Conservation (phyloP, 2,797 vertebrate genomes). For the Pseudomugil gertrudae region DNA sequence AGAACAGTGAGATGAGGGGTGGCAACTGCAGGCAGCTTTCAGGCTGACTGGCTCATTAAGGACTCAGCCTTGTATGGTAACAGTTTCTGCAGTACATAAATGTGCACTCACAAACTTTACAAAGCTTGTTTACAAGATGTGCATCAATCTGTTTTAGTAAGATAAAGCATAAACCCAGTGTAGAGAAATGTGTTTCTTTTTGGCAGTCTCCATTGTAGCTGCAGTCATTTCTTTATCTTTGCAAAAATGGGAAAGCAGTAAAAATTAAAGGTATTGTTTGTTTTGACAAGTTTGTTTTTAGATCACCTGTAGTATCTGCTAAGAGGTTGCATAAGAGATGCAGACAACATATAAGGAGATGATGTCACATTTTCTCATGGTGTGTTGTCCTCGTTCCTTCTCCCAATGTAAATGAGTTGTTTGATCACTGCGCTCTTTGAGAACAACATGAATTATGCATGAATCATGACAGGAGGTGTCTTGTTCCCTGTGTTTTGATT, state of each 20-base stretch:
- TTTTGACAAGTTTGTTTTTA: too few relatives aligned
- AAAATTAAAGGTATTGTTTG: conserved; percentile 49
- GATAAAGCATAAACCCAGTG: neutral
- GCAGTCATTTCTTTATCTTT: conserved; percentile 31
- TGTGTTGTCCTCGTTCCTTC: conserved; percentile 32
- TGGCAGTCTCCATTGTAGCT: conserved; percentile 24
- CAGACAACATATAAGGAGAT: conserved; percentile 17
- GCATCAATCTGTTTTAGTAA: conserved; percentile 1
- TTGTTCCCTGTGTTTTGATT: conserved; percentile 44
- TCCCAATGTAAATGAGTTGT: conserved; percentile 55
- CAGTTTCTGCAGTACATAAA: conserved; percentile 14
- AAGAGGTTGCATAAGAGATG: conserved; percentile 13
- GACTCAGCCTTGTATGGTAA: neutral
- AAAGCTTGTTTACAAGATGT: conserved; percentile 3
- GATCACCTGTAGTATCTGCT: too few relatives aligned
- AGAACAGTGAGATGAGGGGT: conserved; percentile 12
- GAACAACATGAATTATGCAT: conserved; percentile 58
- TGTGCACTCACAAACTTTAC: conserved; percentile 3
- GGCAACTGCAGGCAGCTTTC: conserved; percentile 24
- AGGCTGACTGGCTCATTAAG: conserved; percentile 25
- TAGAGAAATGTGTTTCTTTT: conserved; percentile 8
- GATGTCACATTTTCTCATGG: conserved; percentile 22
- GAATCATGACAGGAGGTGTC: conserved; percentile 27
- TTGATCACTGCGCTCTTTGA: conserved; percentile 45
- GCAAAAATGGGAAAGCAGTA: conserved; percentile 26